phyloP scores from a whole-genome alignment of 1,140 invertebrate species.

The Brachionus manjavacas region DNA sequence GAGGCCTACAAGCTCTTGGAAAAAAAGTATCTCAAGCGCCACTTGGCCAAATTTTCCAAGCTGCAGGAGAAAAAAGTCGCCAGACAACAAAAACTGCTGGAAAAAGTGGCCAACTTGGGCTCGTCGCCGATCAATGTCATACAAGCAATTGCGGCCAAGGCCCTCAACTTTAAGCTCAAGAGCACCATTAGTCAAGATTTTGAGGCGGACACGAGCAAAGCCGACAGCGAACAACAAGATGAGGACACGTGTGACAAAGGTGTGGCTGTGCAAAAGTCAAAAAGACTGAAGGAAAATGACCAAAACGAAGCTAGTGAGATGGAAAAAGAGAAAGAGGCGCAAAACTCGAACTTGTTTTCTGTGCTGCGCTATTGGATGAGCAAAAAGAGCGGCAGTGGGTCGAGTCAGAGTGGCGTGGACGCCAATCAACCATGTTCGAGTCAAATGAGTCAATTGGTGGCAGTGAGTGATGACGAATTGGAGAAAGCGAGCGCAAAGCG shows the following conservation, averaged over 20 bases:
- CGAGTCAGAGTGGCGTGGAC: not conserved
- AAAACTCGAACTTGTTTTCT: constrained; percentile 25
- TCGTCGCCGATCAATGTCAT: constrained; percentile 40
- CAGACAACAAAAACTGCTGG: constrained; percentile 9
- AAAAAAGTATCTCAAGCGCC: not conserved
- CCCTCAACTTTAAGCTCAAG: constrained; percentile 33
- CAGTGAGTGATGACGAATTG: not conserved
- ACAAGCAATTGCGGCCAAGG: constrained; percentile 30
- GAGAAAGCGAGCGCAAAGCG: not conserved
- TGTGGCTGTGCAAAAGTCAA: not conserved
- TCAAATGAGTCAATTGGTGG: constrained; percentile 2
- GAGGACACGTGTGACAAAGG: not conserved
- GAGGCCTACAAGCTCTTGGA: not conserved
- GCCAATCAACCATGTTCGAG: not conserved
- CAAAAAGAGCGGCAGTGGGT: not conserved
- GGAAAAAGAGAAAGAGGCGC: not conserved
- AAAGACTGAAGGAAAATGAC: not conserved
- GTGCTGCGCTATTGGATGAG: constrained; percentile 40
- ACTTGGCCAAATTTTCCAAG: not conserved
- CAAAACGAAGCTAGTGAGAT: not conserved
- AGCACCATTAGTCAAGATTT: not conserved
- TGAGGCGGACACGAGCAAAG: not conserved
- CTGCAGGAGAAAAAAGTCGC: constrained; percentile 7
- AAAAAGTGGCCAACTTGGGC: constrained; percentile 39
- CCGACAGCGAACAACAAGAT: not conserved